These are phyloP conservation scores for Holacanthus passer DNA, from an alignment of 2,113 vertebrate genomes.

Conservation along the genomic window DNA sequence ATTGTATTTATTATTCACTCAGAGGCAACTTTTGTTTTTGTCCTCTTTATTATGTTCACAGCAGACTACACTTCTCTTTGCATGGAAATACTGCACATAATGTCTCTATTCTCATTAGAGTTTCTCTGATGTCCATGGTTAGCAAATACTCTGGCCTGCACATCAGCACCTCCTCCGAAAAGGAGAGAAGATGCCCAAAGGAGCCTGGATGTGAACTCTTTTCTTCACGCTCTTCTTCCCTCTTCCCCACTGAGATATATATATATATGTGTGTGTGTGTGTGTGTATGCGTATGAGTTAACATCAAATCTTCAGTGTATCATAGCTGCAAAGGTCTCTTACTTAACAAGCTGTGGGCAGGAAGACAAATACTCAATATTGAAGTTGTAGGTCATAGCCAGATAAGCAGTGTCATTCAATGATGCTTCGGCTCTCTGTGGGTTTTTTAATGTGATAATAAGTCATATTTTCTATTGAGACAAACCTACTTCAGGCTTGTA, in stretches of 20 bases:
- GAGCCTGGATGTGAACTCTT: neutral
- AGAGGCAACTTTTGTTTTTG: neutral
- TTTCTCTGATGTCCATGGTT: slow-evolving; percentile 57
- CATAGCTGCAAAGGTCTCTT: slow-evolving; percentile 18
- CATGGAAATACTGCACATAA: neutral
- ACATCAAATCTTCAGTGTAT: slow-evolving; percentile 15
- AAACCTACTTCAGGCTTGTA: neutral
- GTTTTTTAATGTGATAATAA: neutral
- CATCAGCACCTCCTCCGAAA: slow-evolving; percentile 23
- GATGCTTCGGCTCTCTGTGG: neutral
- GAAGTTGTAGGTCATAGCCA: slow-evolving; percentile 8
- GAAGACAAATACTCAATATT: neutral
- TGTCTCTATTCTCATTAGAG: slow-evolving; percentile 30
- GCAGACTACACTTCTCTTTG: neutral
- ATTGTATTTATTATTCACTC: slow-evolving; percentile 16
- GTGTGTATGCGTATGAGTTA: neutral
- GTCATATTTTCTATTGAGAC: neutral
- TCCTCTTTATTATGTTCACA: neutral
- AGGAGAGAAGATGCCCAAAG: slow-evolving; percentile 4
- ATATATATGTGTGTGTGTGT: neutral
- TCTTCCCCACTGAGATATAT: neutral
- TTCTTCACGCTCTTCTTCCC: neutral
- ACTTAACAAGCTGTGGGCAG: slow-evolving; percentile 25
- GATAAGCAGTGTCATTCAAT: slow-evolving; percentile 12
- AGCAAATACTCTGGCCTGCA: slow-evolving; percentile 45